Evolutionary conservation across 1,140 invertebrate species (phyloP).

Genomic region (Euwallacea fornicatus): DNA sequence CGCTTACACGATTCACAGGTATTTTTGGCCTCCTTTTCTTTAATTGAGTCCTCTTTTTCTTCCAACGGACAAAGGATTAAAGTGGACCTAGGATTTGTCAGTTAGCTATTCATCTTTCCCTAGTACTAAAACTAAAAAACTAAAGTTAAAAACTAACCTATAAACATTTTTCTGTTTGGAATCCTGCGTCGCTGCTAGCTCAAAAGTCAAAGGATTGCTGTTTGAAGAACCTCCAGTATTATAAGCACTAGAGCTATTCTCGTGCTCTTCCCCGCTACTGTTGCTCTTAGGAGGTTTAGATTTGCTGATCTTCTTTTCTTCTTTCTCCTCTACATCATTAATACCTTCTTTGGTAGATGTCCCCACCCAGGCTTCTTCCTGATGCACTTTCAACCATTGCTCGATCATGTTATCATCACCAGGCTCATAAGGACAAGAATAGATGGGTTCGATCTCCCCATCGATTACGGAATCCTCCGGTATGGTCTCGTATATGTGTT

Average conservation of each 20-base stretch:
- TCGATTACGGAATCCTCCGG: constrained; percentile 61
- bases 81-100: constrained; percentile 45
- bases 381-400: constrained; percentile 49
- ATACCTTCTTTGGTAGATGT: constrained; percentile 40
- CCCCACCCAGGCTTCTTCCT: constrained; percentile 50
- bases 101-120: no score
- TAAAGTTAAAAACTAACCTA: constrained; percentile 27
- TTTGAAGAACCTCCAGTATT: constrained; percentile 77
- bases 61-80: constrained; percentile 55
- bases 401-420: constrained; percentile 51
- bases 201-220: constrained; percentile 67
- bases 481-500: constrained; percentile 72
- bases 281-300: constrained; percentile 56
- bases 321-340: constrained; percentile 26
- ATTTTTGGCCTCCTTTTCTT: constrained; percentile 40
- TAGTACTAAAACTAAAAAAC: no score
- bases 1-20: constrained; percentile 43
- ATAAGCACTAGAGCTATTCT: constrained; percentile 72
- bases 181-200: constrained; percentile 58
- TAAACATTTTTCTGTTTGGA: constrained; percentile 55
- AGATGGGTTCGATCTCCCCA: constrained; percentile 61
- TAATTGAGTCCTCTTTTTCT: constrained; percentile 42
- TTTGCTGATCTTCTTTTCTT: constrained; percentile 40
- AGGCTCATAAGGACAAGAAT: constrained; percentile 67
- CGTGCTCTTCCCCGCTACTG: constrained; percentile 62